Evolutionary conservation across 64 coral and sea anemone genomes (phyloP).

Genomic region (Montipora foliosa): DNA sequence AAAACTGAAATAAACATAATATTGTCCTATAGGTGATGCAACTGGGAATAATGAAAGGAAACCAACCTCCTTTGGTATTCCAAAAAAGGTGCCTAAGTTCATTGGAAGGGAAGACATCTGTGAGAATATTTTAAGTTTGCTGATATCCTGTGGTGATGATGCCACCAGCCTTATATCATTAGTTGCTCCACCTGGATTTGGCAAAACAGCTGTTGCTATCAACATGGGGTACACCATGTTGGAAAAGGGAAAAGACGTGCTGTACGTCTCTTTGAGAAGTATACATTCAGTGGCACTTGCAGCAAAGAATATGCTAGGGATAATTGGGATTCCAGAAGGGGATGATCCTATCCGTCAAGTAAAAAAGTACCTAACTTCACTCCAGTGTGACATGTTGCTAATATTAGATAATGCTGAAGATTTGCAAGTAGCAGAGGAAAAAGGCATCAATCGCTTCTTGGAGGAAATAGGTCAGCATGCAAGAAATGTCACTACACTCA

Average conservation of each 20-base stretch:
- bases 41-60: neutral
- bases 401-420: constrained; percentile 74
- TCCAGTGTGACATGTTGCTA: neutral
- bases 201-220: constrained; percentile 10
- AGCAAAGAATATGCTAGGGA: constrained; percentile 21
- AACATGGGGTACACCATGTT: constrained; percentile 6
- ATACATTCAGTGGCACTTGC: neutral
- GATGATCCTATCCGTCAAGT: constrained; percentile 22
- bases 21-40: neutral
- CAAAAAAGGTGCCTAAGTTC: neutral
- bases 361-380: neutral
- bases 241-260: constrained; percentile 14
- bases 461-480: constrained; percentile 22
- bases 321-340: neutral
- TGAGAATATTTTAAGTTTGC: neutral
- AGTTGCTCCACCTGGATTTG: constrained; percentile 46
- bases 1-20: no score
- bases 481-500: constrained; percentile 24
- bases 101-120: neutral
- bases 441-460: constrained; percentile 4
- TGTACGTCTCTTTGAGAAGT: constrained; percentile 28
- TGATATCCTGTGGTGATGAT: no score
- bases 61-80: neutral
- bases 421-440: constrained; percentile 24
- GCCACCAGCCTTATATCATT: neutral